Evolutionary conservation across 2,888 invertebrate genomes (phyloP), one percentile per base, ranked within the genome.

Genomic region (Micoletzkya japonica): DNA sequence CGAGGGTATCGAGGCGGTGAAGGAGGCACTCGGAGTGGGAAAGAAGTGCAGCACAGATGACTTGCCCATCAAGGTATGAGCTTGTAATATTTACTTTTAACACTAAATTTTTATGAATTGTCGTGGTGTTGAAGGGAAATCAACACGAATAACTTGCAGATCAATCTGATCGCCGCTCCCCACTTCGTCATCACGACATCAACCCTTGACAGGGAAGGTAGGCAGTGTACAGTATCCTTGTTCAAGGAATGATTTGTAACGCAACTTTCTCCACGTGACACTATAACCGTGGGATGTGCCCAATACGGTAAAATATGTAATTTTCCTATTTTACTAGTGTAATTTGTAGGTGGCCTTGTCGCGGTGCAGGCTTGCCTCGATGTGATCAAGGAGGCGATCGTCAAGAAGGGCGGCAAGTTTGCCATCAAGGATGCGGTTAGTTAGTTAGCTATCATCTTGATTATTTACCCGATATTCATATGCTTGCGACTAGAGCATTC

Each of bases 1-100:
- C 85, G 97, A 98, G 87, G 98, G 98, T 57, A 96, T 98, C 77
- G 97, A 98, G 88, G 98, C 98, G 3, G 96, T 98, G 0, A 95
- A 98, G 86, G 85, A 84, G 69, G 94, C 98, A 0, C 88, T 98
- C 52, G 92, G 91, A 86, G 90, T 93, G 75, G 98, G 98, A 1
- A 90, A 98, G 49, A 91, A 92, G 52, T 89, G 94, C 67, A 95
- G 96, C 3, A 94, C 94, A 0, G 91, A 92, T 79, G 94, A 94
- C 80, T 90, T 97, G 88, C 95, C 96, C 0, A 94, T 99, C 81
- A 95, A 95, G 82, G 89, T 89, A 77, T 14, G 69, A 37, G 17
- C 44, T 37, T 30, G 36, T 20, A 37, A 20, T 17, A 4, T 63
- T 37, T 28, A 50, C 28, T 17, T 10, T 69, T 49, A 52, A 69